Base-by-base conservation (phyloP, 2,113 vertebrate species). In the Rhabdomys dilectus region DNA sequence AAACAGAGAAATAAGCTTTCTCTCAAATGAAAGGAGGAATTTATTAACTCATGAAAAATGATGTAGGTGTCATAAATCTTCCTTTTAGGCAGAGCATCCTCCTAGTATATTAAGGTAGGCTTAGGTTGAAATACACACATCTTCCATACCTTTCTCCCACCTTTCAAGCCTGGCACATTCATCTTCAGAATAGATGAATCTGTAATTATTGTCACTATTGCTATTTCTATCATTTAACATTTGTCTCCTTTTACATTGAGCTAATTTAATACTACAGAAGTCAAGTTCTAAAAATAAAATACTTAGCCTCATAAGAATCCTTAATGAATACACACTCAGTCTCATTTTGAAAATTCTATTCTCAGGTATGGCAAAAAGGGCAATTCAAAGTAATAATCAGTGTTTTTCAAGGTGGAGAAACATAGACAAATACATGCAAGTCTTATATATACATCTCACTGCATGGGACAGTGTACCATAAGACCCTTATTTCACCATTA, bases 201-300 rank as follows among this genome's bases (percentile, higher is more conserved):
- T 39, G 5, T 73, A 56, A 73, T 56, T 39, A 29, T 9, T 56
- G 36, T 82, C 3, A 29, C 22, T 60, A 88, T 26, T 56, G 21
- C 21, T 56, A 39, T 56, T 82, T 72, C 42, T 80, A 19, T 58
- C 34, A 34, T 12, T 45, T n/a, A 21, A 39, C 70, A 21, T 60
- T 93, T 91, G 42, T 70, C 8, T 84, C 72, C 53, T 42, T 94
- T 72, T 84, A 9, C 70, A 34, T 91, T 45, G 29, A 16, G 13
- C 21, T 91, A 91, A 48, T 66, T 90, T 91, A 93, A 78, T 91
- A 78, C n/a, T 91, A 24, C 19, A 68, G 48, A 84, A 88, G 2
- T 85, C 73, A 88, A 75, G 60, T 53, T 15, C 19, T n/a, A 29
- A 8, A 34, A 75, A 51, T 51, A 12, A 78, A 34, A 34, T 45